Base-by-base conservation (phyloP, 2,113 vertebrate genomes). In the Triplophysa rosa region DNA sequence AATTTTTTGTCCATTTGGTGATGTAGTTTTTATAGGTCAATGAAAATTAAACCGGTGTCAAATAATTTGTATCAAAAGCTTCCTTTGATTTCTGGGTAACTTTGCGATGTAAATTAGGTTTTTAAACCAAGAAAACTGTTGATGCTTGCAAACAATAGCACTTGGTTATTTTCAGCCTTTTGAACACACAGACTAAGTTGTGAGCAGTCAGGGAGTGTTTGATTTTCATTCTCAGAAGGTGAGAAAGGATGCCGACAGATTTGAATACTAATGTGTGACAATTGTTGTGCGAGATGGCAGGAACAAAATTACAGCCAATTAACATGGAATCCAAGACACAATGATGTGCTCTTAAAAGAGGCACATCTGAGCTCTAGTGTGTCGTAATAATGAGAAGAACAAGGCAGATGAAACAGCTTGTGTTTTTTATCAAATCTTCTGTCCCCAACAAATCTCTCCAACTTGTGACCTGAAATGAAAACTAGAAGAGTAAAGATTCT, bases 291-390 rank as follows among this genome's bases (percentile, higher is more conserved):
- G 1, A 61, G 68, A 68, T 68, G 58, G 33, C 29, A 64, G 61
- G 58, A 61, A n/a, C 21, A 54, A n/a, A 64, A 66, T 65, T 52
- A 58, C 14, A 42, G 52, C 47, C 77, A 80, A 80, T 78, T 78
- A 78, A 66, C 71, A 61, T 10, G 40, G 40, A 3, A 19, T 61
- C 23, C n/a, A n/a, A 47, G 52, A 5, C 21, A 83, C 56, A 52
- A 21, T 64, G 56, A 21, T 64, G 73, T 70, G 12, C 68, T 78
- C 33, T 70, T 59, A 37, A 23, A 73, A 2, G n/a, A 33, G 70
- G 56, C 70, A 33, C 0, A 33, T 61, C 54, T 11, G 54, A 42
- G n/a, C 54, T 73, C 8, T 61, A 56, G 26, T 21, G 29, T 59
- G 33, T 42, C 7, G 2, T 42, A 33, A 73, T 59, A 59, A 42